Conservation (phyloP, 2,888 invertebrate genomes). For the Hymenopus coronatus region DNA sequence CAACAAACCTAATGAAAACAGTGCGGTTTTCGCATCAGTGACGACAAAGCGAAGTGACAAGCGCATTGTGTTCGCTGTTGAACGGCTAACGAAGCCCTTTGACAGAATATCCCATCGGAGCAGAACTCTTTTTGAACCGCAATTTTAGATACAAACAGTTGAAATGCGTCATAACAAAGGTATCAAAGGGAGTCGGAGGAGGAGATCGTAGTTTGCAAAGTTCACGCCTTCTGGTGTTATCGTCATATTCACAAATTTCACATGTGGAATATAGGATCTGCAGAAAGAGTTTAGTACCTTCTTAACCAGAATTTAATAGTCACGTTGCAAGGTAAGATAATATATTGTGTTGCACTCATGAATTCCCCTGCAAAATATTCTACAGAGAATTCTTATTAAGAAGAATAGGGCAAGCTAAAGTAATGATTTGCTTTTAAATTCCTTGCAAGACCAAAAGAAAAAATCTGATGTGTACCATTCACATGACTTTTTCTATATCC, state of each 20-base stretch:
- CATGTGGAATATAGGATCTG: neutral
- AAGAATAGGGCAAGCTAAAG: too few species aligned
- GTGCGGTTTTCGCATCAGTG: neutral
- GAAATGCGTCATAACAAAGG: neutral
- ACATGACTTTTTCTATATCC: too few species aligned
- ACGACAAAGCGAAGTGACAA: neutral
- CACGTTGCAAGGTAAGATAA: too few species aligned
- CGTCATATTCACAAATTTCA: neutral
- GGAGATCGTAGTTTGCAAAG: neutral
- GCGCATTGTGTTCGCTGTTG: neutral
- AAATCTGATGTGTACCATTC: too few species aligned
- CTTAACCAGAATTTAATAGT: too few species aligned
- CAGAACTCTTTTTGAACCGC: neutral
- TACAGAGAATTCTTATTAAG: too few species aligned
- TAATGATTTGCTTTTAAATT: too few species aligned
- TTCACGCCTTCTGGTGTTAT: neutral
- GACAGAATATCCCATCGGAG: neutral
- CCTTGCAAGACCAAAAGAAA: too few species aligned
- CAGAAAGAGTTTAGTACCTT: too few species aligned
- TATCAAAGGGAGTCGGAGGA: neutral
- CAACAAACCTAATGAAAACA: neutral
- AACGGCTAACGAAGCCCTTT: neutral
- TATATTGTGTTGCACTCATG: too few species aligned
- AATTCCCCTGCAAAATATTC: too few species aligned
- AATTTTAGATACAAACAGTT: neutral